These are phyloP conservation scores for Tetheella fluctuosa DNA, from an alignment of 2,888 invertebrate species.

Conservation along the genomic window DNA sequence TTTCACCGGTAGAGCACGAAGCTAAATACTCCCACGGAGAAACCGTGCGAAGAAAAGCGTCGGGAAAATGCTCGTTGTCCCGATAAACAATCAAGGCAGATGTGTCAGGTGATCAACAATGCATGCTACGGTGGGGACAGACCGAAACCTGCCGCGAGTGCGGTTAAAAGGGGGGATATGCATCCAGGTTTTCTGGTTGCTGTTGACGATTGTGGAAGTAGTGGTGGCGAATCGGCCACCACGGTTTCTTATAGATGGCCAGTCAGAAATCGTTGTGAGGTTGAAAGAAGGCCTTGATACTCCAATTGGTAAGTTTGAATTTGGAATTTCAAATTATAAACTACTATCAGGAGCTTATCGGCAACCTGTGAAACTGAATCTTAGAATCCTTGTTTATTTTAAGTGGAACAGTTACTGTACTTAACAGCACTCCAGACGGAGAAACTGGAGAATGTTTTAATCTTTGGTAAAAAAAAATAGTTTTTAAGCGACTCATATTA, in stretches of 20 bases:
- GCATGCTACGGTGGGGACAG: slow-evolving; percentile 51
- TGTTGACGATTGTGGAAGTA: slow-evolving; percentile 46
- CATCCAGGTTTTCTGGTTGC: slow-evolving; percentile 43
- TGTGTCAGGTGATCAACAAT: slow-evolving; percentile 71
- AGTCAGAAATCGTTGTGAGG: slow-evolving; percentile 95
- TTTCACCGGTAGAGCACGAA: slow-evolving; percentile 67
- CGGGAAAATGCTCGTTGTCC: slow-evolving; percentile 70
- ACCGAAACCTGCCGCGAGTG: slow-evolving; percentile 60
- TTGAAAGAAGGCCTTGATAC: slow-evolving; percentile 95
- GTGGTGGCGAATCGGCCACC: slow-evolving; percentile 89
- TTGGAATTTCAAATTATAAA: slow-evolving; percentile 12
- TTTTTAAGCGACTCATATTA: too few relatives aligned
- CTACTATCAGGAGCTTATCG: too few relatives aligned
- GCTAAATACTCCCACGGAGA: slow-evolving; percentile 63
- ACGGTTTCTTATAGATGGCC: slow-evolving; percentile 93
- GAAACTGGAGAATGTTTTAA: too few relatives aligned
- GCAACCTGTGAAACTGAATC: too few relatives aligned
- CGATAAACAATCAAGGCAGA: slow-evolving; percentile 52
- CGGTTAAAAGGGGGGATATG: slow-evolving; percentile 70
- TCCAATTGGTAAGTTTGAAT: slow-evolving; percentile 88
- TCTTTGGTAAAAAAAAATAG: too few relatives aligned
- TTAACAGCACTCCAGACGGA: too few relatives aligned
- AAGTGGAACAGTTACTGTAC: too few relatives aligned
- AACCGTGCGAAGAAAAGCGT: slow-evolving; percentile 71
- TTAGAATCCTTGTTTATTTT: too few relatives aligned